Evolutionary conservation across 2,797 vertebrate genomes (phyloP), one percentile per base, ranked within the genome.

Genomic region (Schizopygopsis pylzovi): DNA sequence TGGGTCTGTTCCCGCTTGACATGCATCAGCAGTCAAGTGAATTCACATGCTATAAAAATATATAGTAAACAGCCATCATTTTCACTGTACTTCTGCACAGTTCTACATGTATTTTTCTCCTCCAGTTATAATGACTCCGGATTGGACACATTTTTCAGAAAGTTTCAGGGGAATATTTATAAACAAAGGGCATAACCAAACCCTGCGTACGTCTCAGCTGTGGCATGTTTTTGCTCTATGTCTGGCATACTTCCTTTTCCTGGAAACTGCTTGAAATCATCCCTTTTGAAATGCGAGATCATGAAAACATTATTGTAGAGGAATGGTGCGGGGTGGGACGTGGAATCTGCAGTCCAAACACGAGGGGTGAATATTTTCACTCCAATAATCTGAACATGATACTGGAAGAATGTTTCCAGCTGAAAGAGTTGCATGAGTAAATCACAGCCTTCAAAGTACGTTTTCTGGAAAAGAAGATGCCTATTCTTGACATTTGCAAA

Each of bases 321-420:
- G 90, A 93, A 91, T 89, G 70, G 65, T 87, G 90, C 89, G 85
- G 90, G 92, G 89, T 90, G 91, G 89, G 91, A 87, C 80, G 47
- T 67, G 86, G 91, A 92, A 93, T 61, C 78, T 75, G 86, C 91
- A 87, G 86, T 87, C 86, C 87, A 90, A 92, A 92, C 91, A 54
- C 87, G 85, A 91, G 89, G 88, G 77, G 83, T 6, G 90, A 86
- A 89, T 92, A 90, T 94, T 93, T 95, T 92, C 89, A 89, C 92
- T 93, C 92, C 93, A 91, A 78, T 91, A 94, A 91, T 90, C 90
- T 89, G 91, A 91, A 93, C 84, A 91, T 90, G 91, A 93, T 93
- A 93, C 91, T 88, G 87, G 59, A 91, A 90, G 91, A 95, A 93
- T 93, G 92, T 92, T 92, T 92, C 92, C 92, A 92, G 90, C 92